phyloP scores from a whole-genome alignment of 2,113 vertebrate species.

The Sarotherodon lohbergeri region DNA sequence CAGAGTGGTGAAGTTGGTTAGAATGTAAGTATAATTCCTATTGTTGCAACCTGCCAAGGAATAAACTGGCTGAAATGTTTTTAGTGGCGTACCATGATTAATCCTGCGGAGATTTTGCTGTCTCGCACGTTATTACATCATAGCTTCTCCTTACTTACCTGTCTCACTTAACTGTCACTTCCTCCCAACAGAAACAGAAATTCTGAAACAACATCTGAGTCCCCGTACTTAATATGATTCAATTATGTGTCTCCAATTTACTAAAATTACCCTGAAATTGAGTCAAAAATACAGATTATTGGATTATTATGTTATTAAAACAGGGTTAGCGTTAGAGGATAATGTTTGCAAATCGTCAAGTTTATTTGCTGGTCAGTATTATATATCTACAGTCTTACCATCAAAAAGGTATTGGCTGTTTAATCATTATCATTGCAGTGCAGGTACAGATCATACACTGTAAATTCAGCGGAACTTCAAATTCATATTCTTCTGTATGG shows the following conservation, averaged over 20 bases:
- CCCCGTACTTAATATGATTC: neutral
- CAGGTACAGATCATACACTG: neutral
- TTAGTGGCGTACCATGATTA: neutral
- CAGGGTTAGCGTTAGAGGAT: neutral
- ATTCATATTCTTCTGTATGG: neutral
- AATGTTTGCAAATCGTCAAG: neutral
- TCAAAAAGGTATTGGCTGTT: neutral
- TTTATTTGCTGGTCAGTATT: neutral
- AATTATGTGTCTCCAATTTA: neutral
- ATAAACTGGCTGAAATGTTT: neutral
- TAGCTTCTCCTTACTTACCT: neutral
- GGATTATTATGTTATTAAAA: neutral
- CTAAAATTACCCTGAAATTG: neutral
- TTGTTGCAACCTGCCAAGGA: neutral
- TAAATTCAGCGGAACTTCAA: neutral
- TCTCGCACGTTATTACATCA: neutral
- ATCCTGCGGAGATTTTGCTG: neutral
- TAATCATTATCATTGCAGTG: neutral
- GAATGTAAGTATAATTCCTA: neutral
- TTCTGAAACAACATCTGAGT: neutral
- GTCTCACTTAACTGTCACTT: neutral
- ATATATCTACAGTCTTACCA: neutral
- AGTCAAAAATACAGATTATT: neutral
- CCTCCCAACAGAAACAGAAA: neutral
- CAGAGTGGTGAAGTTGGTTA: neutral